These are phyloP conservation scores for Chesias legatella DNA, from an alignment of 2,888 invertebrate species.

Conservation along the genomic window DNA sequence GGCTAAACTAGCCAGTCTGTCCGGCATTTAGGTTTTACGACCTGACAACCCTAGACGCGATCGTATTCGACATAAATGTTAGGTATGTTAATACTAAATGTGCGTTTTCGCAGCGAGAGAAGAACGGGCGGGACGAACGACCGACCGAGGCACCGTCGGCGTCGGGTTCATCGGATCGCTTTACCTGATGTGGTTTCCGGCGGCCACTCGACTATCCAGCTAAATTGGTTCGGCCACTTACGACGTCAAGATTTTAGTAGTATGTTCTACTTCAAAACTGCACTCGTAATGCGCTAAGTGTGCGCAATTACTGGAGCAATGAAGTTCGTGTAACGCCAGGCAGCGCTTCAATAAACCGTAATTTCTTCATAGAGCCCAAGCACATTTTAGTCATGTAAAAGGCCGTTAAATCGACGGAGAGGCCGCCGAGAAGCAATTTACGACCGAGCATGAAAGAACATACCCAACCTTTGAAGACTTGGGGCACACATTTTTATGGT, in stretches of 20 bases:
- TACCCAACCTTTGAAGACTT: slow-evolving; percentile 43
- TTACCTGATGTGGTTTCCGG: slow-evolving; percentile 71
- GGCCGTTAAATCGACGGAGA: slow-evolving; percentile 51
- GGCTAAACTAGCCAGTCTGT: no score
- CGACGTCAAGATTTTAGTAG: slow-evolving; percentile 5
- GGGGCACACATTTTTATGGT: slow-evolving; percentile 44
- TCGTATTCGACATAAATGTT: slow-evolving; percentile 42
- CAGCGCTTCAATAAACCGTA: slow-evolving; percentile 31
- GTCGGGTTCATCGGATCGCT: slow-evolving; percentile 44
- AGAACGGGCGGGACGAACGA: slow-evolving; percentile 32
- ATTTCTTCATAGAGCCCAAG: slow-evolving; percentile 44
- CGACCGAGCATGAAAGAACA: slow-evolving; percentile 54
- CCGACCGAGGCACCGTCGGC: slow-evolving; percentile 26
- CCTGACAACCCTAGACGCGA: no score
- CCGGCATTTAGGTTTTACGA: no score
- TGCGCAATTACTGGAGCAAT: slow-evolving; percentile 33
- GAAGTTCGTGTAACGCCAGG: slow-evolving; percentile 26
- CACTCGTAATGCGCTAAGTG: slow-evolving; percentile 12
- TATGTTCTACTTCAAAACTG: slow-evolving; percentile 3
- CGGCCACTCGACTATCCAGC: slow-evolving; percentile 29
- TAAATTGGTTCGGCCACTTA: slow-evolving; percentile 11
- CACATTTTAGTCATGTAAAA: slow-evolving; percentile 45
- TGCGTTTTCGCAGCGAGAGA: slow-evolving; percentile 44
- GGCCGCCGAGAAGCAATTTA: slow-evolving; percentile 57
- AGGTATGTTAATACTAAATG: slow-evolving; percentile 52